phyloP scores from a whole-genome alignment of 2,888 invertebrate genomes.

The Standfussiana lucernea region DNA sequence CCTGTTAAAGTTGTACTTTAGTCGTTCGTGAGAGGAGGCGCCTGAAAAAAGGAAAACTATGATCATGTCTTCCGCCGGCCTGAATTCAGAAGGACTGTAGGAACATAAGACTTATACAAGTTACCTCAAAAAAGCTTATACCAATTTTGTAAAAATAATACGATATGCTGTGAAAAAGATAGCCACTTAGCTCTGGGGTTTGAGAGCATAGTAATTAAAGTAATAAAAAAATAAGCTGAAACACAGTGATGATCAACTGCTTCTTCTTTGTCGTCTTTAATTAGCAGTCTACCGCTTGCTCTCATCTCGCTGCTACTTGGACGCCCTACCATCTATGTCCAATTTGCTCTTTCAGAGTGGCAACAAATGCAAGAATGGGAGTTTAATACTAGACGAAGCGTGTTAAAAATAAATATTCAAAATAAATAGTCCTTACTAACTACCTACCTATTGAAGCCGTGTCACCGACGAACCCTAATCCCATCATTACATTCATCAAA shows the following conservation, averaged over 20 bases:
- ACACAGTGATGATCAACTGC: background rate
- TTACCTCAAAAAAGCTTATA: background rate
- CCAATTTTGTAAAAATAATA: background rate
- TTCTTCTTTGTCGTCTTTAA: background rate
- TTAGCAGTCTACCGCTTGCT: background rate
- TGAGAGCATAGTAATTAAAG: background rate
- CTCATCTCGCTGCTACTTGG: background rate
- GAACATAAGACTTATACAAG: background rate
- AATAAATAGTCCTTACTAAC: background rate
- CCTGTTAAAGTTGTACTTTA: constrained; percentile 38
- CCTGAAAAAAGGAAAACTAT: background rate
- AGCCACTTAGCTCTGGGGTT: background rate
- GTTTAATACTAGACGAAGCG: background rate
- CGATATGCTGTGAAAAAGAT: background rate
- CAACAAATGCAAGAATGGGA: background rate
- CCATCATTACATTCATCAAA: constrained; percentile 49
- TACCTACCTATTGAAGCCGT: background rate
- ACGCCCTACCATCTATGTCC: background rate
- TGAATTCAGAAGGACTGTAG: background rate
- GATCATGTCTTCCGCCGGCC: background rate
- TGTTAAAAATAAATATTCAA: background rate
- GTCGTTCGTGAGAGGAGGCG: constrained; percentile 3
- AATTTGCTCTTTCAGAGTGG: background rate
- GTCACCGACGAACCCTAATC: constrained; percentile 14
- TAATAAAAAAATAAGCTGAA: background rate